Base-by-base conservation (phyloP, 2,888 invertebrate genomes). In the Cheiracanthium punctorium region DNA sequence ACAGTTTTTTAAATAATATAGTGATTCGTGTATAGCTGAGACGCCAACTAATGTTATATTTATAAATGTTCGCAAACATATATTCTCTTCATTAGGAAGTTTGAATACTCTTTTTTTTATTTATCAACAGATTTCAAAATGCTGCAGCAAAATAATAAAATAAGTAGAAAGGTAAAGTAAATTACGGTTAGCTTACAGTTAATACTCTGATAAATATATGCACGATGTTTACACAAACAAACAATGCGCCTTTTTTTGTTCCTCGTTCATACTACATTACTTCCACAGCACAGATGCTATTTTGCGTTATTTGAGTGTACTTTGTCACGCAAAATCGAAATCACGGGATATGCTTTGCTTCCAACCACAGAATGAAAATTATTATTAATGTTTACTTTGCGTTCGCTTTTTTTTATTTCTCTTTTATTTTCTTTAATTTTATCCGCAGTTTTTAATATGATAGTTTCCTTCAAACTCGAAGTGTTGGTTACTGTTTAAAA, bases 361-460 rank as follows among this genome's bases (percentile, higher is more conserved):
- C 14, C 5, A 82, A 71, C 41, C 65, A 71, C 33, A 48, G 37
- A 75, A 67, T 71, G 75, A 82, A 75, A 64, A 72, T 33, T n/a
- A 37, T 76, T 82, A 82, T 82, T 82, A 82, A 82, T 82, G 82
- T 71, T 82, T 82, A 41, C 29, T 76, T 82, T 71, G 82, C 82
- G 82, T 82, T 82, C 64, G 24, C 37, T 58, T 14, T 37, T 20
- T 30, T 72, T 43, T 72, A 28, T 32, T n/a, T 52, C 12, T 48
- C 58, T 32, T 37, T 37, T 37, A 17, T 48, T 48, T 43, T 37
- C 1, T 20, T 41, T 28, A 24, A 65, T 75, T 41, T 58, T 58
- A n/a, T n/a, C n/a, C n/a, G n/a, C n/a, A n/a, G n/a, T n/a, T n/a
- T n/a, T n/a, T n/a, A n/a, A n/a, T n/a, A n/a, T n/a, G n/a, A n/a